These are phyloP conservation scores for Lepidochrysops patricia DNA, from an alignment of 2,888 invertebrate species.

Conservation along the genomic window DNA sequence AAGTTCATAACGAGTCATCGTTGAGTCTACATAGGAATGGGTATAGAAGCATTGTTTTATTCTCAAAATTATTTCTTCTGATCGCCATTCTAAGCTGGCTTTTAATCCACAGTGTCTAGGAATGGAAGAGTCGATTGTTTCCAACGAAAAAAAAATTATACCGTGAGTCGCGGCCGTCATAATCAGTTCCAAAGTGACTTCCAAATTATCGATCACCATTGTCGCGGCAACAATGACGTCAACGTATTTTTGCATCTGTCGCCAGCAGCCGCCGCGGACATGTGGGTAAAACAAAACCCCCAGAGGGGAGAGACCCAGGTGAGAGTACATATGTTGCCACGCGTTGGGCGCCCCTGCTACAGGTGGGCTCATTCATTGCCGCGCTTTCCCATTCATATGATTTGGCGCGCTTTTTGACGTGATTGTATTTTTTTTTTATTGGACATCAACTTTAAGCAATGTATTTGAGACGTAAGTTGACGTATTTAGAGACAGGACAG, in stretches of 20 bases:
- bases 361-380: conserved; percentile 53
- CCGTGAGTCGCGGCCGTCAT: no score
- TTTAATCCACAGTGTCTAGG: no score
- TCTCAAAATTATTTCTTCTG: no score
- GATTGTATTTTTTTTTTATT: conserved; percentile 27
- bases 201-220: conserved; percentile 24
- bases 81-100: no score
- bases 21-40: no score
- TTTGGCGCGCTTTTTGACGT: conserved; percentile 62
- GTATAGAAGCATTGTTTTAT: no score
- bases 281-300: conserved; percentile 59
- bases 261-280: conserved; percentile 64
- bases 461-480: no score
- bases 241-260: conserved; percentile 75
- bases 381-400: conserved; percentile 54
- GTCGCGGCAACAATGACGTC: conserved; percentile 35
- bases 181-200: conserved; percentile 13
- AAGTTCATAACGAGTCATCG: no score
- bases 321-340: conserved; percentile 64
- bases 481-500: no score
- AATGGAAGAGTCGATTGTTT: no score
- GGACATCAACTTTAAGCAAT: no score
- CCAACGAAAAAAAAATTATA: no score
- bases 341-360: conserved; percentile 66
- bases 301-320: conserved; percentile 68